Evolutionary conservation across 2,797 vertebrate species (phyloP).

Genomic region (Rhyacichthys aspro): DNA sequence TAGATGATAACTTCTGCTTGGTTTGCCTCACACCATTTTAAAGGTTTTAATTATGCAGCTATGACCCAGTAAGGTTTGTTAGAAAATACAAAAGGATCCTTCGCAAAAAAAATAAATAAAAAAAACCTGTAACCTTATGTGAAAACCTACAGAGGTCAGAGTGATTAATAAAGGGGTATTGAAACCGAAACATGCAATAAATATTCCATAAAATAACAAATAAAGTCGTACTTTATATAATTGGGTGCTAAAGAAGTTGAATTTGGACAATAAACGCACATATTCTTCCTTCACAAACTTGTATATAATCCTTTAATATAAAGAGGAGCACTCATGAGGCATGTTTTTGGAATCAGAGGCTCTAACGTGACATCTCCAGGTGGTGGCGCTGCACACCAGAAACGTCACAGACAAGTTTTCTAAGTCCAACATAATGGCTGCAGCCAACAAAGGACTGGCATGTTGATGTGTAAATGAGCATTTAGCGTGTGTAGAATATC

Average conservation of each 20-base stretch:
- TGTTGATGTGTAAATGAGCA: conserved; percentile 49
- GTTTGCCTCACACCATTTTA: background rate
- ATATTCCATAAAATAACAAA: conserved; percentile 5
- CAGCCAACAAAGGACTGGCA: conserved; percentile 48
- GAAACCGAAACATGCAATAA: conserved; percentile 3
- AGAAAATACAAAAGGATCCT: conserved; percentile 4
- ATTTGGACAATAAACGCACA: too few species aligned
- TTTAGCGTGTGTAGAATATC: conserved; percentile 56
- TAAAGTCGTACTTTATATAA: background rate
- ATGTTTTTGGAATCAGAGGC: background rate
- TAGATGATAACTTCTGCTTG: background rate
- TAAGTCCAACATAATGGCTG: conserved; percentile 12
- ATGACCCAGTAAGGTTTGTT: background rate
- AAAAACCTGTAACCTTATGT: too few species aligned
- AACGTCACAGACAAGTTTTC: background rate
- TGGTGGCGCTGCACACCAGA: conserved; percentile 57
- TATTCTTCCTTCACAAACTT: too few species aligned
- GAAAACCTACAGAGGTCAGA: conserved; percentile 29
- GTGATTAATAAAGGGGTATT: conserved; percentile 28
- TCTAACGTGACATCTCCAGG: conserved; percentile 42
- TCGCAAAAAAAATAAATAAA: too few species aligned
- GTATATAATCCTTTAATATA: too few species aligned
- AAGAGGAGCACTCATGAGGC: too few species aligned
- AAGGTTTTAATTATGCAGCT: background rate
- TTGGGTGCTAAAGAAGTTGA: too few species aligned